phyloP scores from a whole-genome alignment of 2,888 invertebrate species.

The Lasioglossum malachurum region DNA sequence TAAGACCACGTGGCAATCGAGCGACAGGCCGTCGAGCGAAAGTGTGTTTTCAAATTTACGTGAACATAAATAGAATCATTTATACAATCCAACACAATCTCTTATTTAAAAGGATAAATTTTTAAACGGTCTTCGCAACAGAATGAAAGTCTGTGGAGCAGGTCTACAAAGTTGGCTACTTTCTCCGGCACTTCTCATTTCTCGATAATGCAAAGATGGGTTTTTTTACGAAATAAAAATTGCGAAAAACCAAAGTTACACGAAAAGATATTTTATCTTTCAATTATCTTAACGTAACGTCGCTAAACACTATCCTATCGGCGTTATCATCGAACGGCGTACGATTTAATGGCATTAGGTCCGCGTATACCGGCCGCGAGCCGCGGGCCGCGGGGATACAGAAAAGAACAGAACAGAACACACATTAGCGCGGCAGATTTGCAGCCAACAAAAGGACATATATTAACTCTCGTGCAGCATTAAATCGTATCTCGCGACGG shows the following conservation, averaged over 20 bases:
- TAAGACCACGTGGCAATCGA: slow-evolving; percentile 35
- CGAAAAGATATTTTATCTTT: no score
- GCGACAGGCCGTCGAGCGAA: no score
- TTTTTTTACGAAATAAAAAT: no score
- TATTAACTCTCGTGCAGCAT: slow-evolving; percentile 32
- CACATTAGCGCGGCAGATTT: slow-evolving; percentile 36
- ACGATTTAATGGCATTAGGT: slow-evolving; percentile 20
- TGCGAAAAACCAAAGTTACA: no score
- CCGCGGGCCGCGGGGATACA: not conserved
- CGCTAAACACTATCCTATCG: slow-evolving; percentile 26
- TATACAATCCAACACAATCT: no score
- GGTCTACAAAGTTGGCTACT: no score
- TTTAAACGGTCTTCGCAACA: not conserved
- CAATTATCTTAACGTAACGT: slow-evolving; percentile 20
- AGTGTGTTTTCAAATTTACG: no score
- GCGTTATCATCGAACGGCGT: slow-evolving; percentile 11
- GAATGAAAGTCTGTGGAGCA: not conserved
- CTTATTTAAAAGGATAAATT: no score
- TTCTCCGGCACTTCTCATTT: no score
- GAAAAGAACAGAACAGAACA: not conserved
- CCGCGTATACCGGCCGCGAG: not conserved
- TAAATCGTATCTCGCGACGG: slow-evolving; percentile 55
- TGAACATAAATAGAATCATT: no score
- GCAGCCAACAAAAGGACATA: slow-evolving; percentile 50
- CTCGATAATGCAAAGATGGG: no score